phyloP scores from a whole-genome alignment of 2,797 vertebrate species.

The Vultur gryphus region DNA sequence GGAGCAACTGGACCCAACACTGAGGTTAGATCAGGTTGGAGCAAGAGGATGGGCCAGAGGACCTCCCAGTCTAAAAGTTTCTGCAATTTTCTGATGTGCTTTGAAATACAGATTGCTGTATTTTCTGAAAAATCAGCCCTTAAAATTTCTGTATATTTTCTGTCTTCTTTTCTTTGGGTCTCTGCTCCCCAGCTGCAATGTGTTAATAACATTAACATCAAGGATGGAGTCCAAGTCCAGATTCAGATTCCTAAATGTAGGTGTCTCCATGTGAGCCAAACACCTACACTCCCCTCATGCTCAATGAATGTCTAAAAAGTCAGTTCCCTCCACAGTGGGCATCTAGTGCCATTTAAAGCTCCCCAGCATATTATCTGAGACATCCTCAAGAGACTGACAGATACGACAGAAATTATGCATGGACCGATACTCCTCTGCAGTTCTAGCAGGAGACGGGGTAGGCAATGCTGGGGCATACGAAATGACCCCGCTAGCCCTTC shows the following conservation, averaged over 20 bases:
- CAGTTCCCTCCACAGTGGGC: neutral
- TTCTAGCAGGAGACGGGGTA: neutral
- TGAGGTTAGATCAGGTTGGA: neutral
- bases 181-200: neutral
- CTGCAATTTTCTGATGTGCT: neutral
- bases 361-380: neutral
- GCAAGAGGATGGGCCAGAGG: neutral
- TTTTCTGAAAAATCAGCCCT: neutral
- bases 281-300: neutral
- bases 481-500: accelerated
- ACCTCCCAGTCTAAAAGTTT: neutral
- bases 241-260: neutral
- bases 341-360: neutral
- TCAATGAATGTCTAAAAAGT: neutral
- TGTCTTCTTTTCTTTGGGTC: neutral
- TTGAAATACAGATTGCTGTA: neutral
- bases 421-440: neutral
- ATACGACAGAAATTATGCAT: neutral
- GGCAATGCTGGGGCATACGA: neutral
- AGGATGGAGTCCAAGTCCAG: neutral
- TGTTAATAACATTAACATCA: neutral
- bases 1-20: neutral
- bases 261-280: neutral
- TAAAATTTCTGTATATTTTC: neutral
- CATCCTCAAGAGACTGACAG: neutral